Conservation (phyloP, 2,797 vertebrate species). For the Salmo trutta region DNA sequence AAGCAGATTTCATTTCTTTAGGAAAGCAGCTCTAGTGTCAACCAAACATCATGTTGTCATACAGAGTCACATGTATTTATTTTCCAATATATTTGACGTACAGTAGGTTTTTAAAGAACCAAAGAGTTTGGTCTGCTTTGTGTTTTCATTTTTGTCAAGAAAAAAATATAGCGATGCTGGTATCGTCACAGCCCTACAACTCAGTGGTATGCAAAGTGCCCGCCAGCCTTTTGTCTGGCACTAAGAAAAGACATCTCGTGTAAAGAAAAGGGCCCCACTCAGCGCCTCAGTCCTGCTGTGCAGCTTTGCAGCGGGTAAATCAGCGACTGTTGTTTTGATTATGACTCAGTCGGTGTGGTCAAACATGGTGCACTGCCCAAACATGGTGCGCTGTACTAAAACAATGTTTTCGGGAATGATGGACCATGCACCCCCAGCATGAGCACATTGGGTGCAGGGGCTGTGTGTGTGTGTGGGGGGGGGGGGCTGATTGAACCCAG, state of each 20-base stretch:
- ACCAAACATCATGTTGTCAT: too few relatives aligned
- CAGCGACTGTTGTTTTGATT: conserved; percentile 65
- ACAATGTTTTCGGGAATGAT: conserved; percentile 68
- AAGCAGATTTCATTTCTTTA: too few relatives aligned
- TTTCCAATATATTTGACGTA: too few relatives aligned
- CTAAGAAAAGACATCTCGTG: conserved; percentile 40
- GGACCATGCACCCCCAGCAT: conserved; percentile 49
- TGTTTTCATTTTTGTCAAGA: too few relatives aligned
- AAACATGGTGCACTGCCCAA: conserved; percentile 65
- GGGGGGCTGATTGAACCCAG: conserved; percentile 46
- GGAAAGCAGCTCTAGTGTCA: too few relatives aligned
- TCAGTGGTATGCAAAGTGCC: conserved; percentile 54
- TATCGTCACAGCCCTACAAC: conserved; percentile 8
- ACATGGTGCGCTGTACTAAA: conserved; percentile 56
- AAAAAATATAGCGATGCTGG: too few relatives aligned
- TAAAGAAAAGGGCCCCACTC: conserved; percentile 46
- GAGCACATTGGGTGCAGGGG: conserved; percentile 32
- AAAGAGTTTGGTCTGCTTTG: too few relatives aligned
- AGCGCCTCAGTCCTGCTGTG: conserved; percentile 36
- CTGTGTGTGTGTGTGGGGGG: neutral
- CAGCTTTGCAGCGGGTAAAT: conserved; percentile 52
- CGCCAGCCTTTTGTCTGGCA: conserved; percentile 54
- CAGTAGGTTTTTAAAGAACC: too few relatives aligned
- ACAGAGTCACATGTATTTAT: too few relatives aligned
- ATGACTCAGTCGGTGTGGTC: conserved; percentile 69